A percentile compares a stretch with the other conserved stretches of the same genome.
Evolutionary conservation across 2,888 invertebrate species (phyloP).

Genomic region (Philaethria dido): DNA sequence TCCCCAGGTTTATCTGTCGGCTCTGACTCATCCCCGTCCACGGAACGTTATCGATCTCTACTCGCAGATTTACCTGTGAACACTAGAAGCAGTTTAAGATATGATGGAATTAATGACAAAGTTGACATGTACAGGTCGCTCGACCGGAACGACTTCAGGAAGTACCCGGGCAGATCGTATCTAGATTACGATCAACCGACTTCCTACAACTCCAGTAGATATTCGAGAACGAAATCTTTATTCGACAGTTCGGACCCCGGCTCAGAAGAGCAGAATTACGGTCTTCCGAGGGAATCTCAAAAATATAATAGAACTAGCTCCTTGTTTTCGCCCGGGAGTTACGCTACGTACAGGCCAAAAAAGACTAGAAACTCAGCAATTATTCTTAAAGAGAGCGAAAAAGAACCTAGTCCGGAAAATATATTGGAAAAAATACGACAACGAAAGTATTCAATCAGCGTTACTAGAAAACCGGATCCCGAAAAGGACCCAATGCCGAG

Average conservation of each 20-base stretch:
- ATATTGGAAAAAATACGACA: constrained; percentile 80
- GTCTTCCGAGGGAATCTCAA: constrained; percentile 66
- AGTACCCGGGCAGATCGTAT: constrained; percentile 72
- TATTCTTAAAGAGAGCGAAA: constrained; percentile 78
- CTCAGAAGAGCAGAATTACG: constrained; percentile 62
- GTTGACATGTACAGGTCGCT: constrained; percentile 77
- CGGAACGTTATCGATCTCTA: constrained; percentile 74
- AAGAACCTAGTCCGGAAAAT: constrained; percentile 79
- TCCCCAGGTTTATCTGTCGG: constrained; percentile 71
- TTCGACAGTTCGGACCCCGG: constrained; percentile 69
- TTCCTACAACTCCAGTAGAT: constrained; percentile 70
- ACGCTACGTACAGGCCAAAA: constrained; percentile 79
- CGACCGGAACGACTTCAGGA: constrained; percentile 76
- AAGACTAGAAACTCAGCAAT: constrained; percentile 79
- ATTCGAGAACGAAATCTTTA: constrained; percentile 75
- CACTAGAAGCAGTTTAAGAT: constrained; percentile 66
- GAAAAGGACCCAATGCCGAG: constrained; percentile 74
- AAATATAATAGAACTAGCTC: constrained; percentile 78
- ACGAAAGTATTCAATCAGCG: constrained; percentile 78
- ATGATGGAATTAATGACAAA: constrained; percentile 74
- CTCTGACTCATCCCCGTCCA: constrained; percentile 73
- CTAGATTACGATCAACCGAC: constrained; percentile 72
- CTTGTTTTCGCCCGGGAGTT: constrained; percentile 78
- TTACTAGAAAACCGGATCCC: constrained; percentile 73
- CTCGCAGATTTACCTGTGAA: constrained; percentile 65